Conservation (phyloP, 2,797 vertebrate genomes). For the Halcyon leucocephala region DNA sequence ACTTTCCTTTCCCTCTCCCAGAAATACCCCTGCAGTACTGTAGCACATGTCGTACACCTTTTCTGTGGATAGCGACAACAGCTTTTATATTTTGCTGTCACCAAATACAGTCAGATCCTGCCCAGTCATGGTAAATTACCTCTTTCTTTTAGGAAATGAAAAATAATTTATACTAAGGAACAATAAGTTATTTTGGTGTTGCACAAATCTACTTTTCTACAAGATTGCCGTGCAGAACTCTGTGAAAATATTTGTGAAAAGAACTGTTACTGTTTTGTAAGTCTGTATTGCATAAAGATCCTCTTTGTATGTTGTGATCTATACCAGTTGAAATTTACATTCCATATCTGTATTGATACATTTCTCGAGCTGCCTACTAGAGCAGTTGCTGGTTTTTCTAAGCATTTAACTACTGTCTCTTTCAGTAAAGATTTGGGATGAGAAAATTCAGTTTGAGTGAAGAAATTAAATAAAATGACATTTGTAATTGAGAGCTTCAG, state of each 20-base stretch:
- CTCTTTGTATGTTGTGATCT: constrained; percentile 80
- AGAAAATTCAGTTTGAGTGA: constrained; percentile 82
- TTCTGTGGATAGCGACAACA: not conserved
- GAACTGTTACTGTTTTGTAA: constrained; percentile 74
- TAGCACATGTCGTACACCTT: not conserved
- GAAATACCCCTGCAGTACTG: not conserved
- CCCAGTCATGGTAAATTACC: constrained; percentile 38
- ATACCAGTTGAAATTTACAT: constrained; percentile 61
- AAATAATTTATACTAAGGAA: constrained; percentile 78
- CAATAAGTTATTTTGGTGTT: constrained; percentile 80
- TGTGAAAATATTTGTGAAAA: constrained; percentile 81
- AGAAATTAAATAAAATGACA: constrained; percentile 87
- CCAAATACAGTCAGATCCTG: constrained; percentile 27
- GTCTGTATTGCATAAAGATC: constrained; percentile 80
- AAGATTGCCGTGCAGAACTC: constrained; percentile 79
- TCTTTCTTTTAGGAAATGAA: constrained; percentile 58
- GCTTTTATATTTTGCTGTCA: constrained; percentile 40
- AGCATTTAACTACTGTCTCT: constrained; percentile 60
- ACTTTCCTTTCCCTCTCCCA: not conserved
- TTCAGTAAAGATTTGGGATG: constrained; percentile 82
- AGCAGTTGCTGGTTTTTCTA: constrained; percentile 46
- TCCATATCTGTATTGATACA: constrained; percentile 57
- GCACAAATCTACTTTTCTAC: constrained; percentile 83
- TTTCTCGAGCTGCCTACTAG: constrained; percentile 48
- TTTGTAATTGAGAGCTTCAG: constrained; percentile 82